Percentiles rank a stretch among this genome's conserved stretches.
phyloP scores from a whole-genome alignment of 1,140 invertebrate genomes.

The Drosophila gunungcola region DNA sequence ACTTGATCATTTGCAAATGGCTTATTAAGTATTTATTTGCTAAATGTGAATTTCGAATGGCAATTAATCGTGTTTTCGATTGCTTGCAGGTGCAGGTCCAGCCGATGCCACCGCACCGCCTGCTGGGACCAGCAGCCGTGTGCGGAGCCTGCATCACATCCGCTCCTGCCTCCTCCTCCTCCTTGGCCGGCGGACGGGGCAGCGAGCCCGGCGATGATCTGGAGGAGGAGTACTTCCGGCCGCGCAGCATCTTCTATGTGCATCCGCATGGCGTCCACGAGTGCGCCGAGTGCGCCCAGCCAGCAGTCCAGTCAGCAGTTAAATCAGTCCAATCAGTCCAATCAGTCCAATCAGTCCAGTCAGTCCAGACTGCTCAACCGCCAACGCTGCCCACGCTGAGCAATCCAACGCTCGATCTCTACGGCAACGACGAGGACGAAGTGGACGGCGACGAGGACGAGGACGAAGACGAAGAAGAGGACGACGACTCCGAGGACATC shows the following conservation, averaged over 20 bases:
- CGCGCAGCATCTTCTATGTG: conserved; percentile 87
- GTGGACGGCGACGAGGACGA: conserved; percentile 21
- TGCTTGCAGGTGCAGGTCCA: conserved; percentile 8
- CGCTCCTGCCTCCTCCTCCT: conserved; percentile 28
- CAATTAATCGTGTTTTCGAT: neutral
- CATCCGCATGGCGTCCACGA: conserved; percentile 85
- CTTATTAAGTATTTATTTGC: too few species aligned
- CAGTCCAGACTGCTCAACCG: neutral
- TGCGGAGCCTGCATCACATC: conserved; percentile 87
- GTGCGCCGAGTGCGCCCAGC: conserved; percentile 85
- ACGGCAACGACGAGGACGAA: conserved; percentile 35
- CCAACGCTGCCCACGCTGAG: conserved; percentile 27
- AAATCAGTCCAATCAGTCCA: too few species aligned
- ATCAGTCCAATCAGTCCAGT: too few species aligned
- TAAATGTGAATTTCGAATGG: too few species aligned
- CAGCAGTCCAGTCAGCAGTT: conserved; percentile 10
- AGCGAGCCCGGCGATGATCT: conserved; percentile 69
- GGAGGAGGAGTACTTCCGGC: conserved; percentile 86
- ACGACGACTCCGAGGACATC: conserved; percentile 63
- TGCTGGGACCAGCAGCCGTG: conserved; percentile 87
- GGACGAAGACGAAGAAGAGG: conserved; percentile 24
- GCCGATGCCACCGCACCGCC: conserved; percentile 87
- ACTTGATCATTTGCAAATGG: too few species aligned
- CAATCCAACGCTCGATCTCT: conserved; percentile 36
- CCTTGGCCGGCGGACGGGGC: conserved; percentile 28